Conservation (phyloP, 2,888 invertebrate genomes). For the Xestobium rufovillosum region DNA sequence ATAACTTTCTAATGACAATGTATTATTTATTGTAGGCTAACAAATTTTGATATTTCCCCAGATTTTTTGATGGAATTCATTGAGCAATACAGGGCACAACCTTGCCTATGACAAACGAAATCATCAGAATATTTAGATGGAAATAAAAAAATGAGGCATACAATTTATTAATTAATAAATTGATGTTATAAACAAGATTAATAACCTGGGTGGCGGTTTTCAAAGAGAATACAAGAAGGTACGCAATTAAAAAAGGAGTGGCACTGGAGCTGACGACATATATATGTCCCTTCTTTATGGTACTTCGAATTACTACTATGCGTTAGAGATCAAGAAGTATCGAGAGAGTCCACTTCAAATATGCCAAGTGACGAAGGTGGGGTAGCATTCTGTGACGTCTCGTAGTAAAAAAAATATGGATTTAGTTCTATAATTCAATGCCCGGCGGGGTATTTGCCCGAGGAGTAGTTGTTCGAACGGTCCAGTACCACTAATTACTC, state of each 20-base stretch:
- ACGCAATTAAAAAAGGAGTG: background rate
- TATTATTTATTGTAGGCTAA: too few species aligned
- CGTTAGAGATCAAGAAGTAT: conserved; percentile 5
- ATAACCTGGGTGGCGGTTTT: conserved; percentile 1
- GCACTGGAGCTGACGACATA: conserved; percentile 4
- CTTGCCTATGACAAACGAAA: conserved; percentile 4
- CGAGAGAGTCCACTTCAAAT: conserved; percentile 1
- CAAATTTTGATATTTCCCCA: too few species aligned
- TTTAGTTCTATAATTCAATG: too few species aligned
- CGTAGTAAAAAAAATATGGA: too few species aligned
- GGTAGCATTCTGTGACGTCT: too few species aligned
- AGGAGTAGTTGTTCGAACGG: too few species aligned
- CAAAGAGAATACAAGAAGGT: conserved; percentile 2
- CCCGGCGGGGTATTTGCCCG: too few species aligned
- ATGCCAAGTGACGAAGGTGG: too few species aligned
- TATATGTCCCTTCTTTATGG: conserved; percentile 7
- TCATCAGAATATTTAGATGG: background rate
- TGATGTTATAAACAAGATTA: background rate
- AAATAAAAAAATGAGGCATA: conserved; percentile 2
- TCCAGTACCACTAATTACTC: too few species aligned
- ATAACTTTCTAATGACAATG: too few species aligned
- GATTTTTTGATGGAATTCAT: background rate
- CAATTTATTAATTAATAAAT: background rate
- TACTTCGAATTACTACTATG: conserved; percentile 4
- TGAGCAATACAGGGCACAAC: conserved; percentile 1